phyloP scores from a whole-genome alignment of 2,888 invertebrate genomes.

The Sinodicranocentrus sp. region DNA sequence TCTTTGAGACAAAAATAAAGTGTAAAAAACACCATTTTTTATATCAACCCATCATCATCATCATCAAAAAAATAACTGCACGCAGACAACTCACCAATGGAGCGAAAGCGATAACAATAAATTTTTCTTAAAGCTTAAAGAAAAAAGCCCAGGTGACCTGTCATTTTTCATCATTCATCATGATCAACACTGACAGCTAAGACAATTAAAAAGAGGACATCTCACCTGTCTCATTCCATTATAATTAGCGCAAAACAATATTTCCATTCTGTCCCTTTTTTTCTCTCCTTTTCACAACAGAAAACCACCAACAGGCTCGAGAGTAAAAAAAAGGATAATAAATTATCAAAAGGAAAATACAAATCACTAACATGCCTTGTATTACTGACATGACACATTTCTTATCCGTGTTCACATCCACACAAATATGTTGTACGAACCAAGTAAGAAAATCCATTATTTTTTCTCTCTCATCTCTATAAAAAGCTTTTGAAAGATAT shows the following conservation, averaged over 20 bases:
- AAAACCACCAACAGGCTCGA: too few species aligned
- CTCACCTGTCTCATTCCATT: slow-evolving; percentile 36
- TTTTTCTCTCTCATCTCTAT: too few species aligned
- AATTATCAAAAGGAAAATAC: not conserved
- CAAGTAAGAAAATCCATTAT: too few species aligned
- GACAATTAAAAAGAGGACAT: slow-evolving; percentile 33
- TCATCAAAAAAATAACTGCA: too few species aligned
- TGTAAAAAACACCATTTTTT: not conserved
- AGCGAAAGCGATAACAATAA: too few species aligned
- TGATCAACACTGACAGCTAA: slow-evolving; percentile 17
- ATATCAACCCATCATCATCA: not conserved
- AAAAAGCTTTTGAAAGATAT: too few species aligned
- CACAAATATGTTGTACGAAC: too few species aligned
- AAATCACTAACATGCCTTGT: not conserved
- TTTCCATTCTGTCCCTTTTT: not conserved
- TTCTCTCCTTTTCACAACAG: not conserved
- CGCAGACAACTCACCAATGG: too few species aligned
- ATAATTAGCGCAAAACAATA: slow-evolving; percentile 20
- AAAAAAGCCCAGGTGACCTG: too few species aligned
- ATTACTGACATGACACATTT: slow-evolving; percentile 38
- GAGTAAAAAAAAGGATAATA: too few species aligned
- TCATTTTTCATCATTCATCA: slow-evolving; percentile 25
- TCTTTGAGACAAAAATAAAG: not conserved
- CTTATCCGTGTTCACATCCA: slow-evolving; percentile 31
- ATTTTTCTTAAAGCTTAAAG: too few species aligned